phyloP scores from a whole-genome alignment of 1,140 invertebrate species.

The Brachionus manjavacas region DNA sequence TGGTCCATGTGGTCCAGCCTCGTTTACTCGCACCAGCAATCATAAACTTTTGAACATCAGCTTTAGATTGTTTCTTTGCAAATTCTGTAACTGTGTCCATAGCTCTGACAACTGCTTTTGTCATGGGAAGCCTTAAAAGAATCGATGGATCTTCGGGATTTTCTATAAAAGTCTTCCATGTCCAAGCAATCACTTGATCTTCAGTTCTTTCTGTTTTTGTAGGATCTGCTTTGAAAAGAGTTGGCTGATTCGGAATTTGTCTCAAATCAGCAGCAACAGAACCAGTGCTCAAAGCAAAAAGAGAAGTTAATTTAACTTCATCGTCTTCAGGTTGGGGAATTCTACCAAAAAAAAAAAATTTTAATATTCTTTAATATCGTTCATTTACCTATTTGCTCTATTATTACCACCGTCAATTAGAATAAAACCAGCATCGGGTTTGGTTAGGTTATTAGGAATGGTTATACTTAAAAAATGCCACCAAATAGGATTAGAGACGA shows the following conservation, averaged over 20 bases:
- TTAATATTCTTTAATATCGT: neutral
- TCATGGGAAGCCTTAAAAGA: conserved; percentile 49
- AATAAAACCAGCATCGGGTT: conserved; percentile 46
- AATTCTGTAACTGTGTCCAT: conserved; percentile 43
- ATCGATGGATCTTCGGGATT: conserved; percentile 38
- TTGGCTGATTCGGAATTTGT: conserved; percentile 51
- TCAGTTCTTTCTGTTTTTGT: conserved; percentile 46
- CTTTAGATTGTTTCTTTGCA: neutral
- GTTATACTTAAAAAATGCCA: conserved; percentile 50
- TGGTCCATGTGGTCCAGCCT: conserved; percentile 42
- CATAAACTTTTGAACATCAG: conserved; percentile 19
- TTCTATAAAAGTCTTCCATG: conserved; percentile 49
- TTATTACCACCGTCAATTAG: conserved; percentile 51
- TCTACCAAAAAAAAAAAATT: neutral
- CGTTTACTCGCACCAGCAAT: conserved; percentile 35
- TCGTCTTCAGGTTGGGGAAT: conserved; percentile 46
- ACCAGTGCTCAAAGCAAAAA: conserved; percentile 47
- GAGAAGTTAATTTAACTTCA: conserved; percentile 47
- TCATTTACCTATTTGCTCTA: neutral
- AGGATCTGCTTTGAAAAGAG: conserved; percentile 50
- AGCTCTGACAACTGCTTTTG: conserved; percentile 49
- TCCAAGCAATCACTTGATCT: conserved; percentile 50
- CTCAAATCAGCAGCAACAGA: conserved; percentile 47
- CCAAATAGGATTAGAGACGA: conserved; percentile 48
- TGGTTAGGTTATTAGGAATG: conserved; percentile 47